Percentiles rank a stretch among this genome's conserved stretches.
Conservation (phyloP, 2,888 invertebrate genomes). For the Hoplodrina blanda region DNA sequence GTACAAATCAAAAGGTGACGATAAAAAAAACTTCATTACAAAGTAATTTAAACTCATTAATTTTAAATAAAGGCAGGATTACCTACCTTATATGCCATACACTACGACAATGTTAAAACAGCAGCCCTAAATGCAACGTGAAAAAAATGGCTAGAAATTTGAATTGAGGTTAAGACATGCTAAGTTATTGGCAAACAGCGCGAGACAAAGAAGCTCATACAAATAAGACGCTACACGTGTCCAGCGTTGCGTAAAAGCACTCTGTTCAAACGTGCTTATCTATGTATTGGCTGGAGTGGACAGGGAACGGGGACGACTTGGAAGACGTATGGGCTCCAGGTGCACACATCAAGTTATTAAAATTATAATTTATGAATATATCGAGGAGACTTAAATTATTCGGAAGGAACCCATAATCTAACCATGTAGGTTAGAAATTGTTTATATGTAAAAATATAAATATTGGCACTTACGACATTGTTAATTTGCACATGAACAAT, state of each 20-base stretch:
- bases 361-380: neutral
- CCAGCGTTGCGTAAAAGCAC: conserved; percentile 56
- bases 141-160: conserved; percentile 43
- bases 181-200: conserved; percentile 59
- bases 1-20: conserved; percentile 8
- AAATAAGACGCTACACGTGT: conserved; percentile 61
- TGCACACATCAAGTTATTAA: conserved; percentile 10
- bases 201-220: conserved; percentile 62
- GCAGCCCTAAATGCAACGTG: conserved; percentile 29
- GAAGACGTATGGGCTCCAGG: conserved; percentile 32
- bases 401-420: neutral
- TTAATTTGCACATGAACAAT: neutral
- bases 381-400: neutral
- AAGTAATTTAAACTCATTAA: neutral
- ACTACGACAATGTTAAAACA: conserved; percentile 1
- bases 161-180: conserved; percentile 61
- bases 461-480: too few species aligned
- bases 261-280: conserved; percentile 56
- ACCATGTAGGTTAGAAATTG: neutral
- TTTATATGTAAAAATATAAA: neutral
- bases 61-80: neutral
- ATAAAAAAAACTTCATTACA: neutral
- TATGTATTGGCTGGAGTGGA: conserved; percentile 36
- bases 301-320: conserved; percentile 33
- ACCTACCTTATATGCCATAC: neutral